Base-by-base conservation (phyloP, 2,113 vertebrate species). In the Pelodiscus sinensis region DNA sequence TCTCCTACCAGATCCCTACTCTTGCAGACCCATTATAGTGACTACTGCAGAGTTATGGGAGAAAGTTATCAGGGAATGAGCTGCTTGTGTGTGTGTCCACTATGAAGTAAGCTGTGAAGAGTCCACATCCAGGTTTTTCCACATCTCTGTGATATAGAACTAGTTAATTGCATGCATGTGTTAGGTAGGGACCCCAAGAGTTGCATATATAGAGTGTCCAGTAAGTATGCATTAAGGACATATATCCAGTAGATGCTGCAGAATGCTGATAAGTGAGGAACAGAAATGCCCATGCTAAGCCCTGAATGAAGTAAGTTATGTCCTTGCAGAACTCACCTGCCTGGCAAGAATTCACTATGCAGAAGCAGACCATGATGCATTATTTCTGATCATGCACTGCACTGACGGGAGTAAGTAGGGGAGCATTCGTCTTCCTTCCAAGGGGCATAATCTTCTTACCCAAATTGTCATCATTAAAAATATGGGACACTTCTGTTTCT, bases 241-340 rank as follows among this genome's bases (percentile, higher is more conserved):
- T 22, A 22, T 50, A 25, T 44, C 73, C 38, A 77, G 22, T 25
- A 25, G 21, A 6, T 38, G 6, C 25, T 13, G 6, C 38, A 25
- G 73, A 77, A 22, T 44, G 22, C 24, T 71, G 65, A 35, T 8
- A 71, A 35, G 8, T 71, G n/a, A 71, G n/a, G n/a, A 71, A 35
- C 10, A 71, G 31, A 35, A 71, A 71, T 4, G 65, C 31, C n/a
- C n/a, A 71, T 71, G n/a, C 65, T 71, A 71, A 35, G 9, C 22
- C 13, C 24, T 50, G 68, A 52, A 9, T 79, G 31, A 90, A 92
- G 25, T 60, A 24, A 29, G 31, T 79, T 51, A n/a, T 91, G 62
- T 2, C 38, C 12, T 44, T 8, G 27, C 65, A 9, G 2, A 0
- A 5, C 60, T 93, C 35, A 24, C 6, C 0, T 75, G 4, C 0